phyloP scores from a whole-genome alignment of 2,797 vertebrate species.

The Podarcis lilfordi region DNA sequence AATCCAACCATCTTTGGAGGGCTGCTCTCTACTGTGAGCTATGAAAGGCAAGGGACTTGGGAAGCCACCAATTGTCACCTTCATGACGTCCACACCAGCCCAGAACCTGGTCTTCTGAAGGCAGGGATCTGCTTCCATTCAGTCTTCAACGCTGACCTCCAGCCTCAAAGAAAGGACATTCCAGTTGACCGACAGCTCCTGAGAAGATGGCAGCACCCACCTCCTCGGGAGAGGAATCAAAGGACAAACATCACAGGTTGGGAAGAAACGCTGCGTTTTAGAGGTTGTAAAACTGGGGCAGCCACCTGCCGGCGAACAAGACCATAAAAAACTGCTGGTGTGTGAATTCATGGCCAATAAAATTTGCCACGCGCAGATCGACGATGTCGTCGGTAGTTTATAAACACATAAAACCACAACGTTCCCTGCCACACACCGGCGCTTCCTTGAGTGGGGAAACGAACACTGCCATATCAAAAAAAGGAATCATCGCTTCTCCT shows the following conservation, averaged over 20 bases:
- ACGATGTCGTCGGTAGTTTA: conserved; percentile 46
- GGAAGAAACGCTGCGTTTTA: not conserved
- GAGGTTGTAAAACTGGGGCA: conserved; percentile 19
- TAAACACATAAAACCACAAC: conserved; percentile 52
- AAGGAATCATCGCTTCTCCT: not conserved
- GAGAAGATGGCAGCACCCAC: not conserved
- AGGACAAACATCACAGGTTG: rapidly evolving
- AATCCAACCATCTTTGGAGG: too few species aligned
- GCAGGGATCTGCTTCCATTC: rapidly evolving
- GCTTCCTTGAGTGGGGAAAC: conserved; percentile 23
- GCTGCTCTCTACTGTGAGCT: too few species aligned
- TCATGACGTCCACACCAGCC: too few species aligned
- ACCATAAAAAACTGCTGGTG: conserved; percentile 31
- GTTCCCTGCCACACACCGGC: conserved; percentile 16
- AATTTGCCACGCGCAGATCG: conserved; percentile 6
- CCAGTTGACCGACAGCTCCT: not conserved
- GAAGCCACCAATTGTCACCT: too few species aligned
- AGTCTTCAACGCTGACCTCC: not conserved
- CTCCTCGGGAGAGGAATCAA: rapidly evolving
- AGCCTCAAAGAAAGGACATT: rapidly evolving
- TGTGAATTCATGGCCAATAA: conserved; percentile 56
- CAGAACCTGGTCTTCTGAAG: not conserved
- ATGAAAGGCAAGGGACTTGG: too few species aligned
- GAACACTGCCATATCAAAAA: not conserved
- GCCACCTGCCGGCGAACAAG: conserved; percentile 24